Percentiles rank a stretch among this genome's conserved stretches.
Conservation (phyloP, 2,113 vertebrate genomes). For the Clarias macrocephalus region DNA sequence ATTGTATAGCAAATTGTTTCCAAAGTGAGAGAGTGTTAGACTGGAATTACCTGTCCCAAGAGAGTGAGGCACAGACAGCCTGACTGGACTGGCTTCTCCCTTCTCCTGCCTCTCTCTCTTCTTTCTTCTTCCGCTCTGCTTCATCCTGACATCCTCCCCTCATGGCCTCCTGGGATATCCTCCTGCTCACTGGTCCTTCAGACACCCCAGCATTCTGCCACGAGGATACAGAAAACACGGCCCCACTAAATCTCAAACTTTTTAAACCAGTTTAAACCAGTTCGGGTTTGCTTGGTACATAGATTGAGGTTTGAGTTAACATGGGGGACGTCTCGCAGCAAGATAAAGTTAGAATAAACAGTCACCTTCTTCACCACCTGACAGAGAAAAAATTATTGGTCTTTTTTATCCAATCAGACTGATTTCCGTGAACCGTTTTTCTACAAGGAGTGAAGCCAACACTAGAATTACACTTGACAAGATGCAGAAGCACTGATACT, state of each 20-base stretch:
- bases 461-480: background rate
- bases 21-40: background rate
- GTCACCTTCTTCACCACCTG: background rate
- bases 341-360: background rate
- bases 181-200: slow-evolving; percentile 21
- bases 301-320: background rate
- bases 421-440: background rate
- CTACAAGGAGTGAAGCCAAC: background rate
- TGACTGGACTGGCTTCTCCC: slow-evolving; percentile 78
- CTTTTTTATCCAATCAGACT: background rate
- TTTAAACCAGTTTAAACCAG: too few species aligned
- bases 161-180: background rate
- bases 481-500: background rate
- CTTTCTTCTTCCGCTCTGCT: slow-evolving; percentile 67
- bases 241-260: too few species aligned
- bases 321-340: background rate
- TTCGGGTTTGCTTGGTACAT: background rate
- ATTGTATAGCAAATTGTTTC: background rate
- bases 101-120: slow-evolving; percentile 76
- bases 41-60: slow-evolving; percentile 80
- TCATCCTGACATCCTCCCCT: slow-evolving; percentile 62
- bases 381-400: background rate
- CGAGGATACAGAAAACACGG: background rate
- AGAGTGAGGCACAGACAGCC: slow-evolving; percentile 80
- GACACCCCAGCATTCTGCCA: slow-evolving; percentile 48